A percentile compares a stretch with the other conserved stretches of the same genome.
phyloP scores from a whole-genome alignment of 2,113 vertebrate species.

The Procapra przewalskii region DNA sequence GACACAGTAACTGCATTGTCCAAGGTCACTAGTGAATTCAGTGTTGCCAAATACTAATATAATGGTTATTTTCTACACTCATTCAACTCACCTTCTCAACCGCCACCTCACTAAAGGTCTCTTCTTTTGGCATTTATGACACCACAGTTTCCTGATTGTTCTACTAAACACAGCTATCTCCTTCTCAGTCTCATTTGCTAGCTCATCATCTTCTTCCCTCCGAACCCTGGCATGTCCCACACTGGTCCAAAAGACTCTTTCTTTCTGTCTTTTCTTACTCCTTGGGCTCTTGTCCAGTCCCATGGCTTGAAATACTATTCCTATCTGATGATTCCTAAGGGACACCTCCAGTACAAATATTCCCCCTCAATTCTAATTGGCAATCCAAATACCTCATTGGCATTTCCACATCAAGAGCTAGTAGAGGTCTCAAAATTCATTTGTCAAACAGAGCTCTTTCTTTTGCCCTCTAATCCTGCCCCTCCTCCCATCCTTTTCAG shows the following conservation, averaged over 20 bases:
- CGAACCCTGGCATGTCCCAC: neutral
- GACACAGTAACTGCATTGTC: neutral
- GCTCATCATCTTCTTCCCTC: neutral
- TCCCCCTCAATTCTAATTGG: neutral
- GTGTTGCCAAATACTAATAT: neutral
- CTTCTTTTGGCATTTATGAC: neutral
- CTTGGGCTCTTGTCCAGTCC: neutral
- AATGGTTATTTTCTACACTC: neutral
- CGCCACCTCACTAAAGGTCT: neutral
- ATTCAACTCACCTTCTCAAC: neutral
- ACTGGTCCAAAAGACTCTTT: neutral
- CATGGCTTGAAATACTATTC: neutral
- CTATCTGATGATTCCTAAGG: neutral
- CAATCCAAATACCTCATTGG: neutral
- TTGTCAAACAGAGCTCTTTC: neutral
- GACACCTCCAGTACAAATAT: neutral
- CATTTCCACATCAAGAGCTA: neutral
- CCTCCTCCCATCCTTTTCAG: neutral
- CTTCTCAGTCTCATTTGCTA: neutral
- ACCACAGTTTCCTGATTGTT: neutral
- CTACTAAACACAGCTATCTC: neutral
- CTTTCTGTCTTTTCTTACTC: neutral
- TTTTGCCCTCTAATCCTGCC: neutral
- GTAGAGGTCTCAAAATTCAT: neutral
- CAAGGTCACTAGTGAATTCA: neutral